A percentile compares a stretch with the other conserved stretches of the same genome.
Evolutionary conservation across 2,113 vertebrate species (phyloP).

Genomic region (Solea solea): DNA sequence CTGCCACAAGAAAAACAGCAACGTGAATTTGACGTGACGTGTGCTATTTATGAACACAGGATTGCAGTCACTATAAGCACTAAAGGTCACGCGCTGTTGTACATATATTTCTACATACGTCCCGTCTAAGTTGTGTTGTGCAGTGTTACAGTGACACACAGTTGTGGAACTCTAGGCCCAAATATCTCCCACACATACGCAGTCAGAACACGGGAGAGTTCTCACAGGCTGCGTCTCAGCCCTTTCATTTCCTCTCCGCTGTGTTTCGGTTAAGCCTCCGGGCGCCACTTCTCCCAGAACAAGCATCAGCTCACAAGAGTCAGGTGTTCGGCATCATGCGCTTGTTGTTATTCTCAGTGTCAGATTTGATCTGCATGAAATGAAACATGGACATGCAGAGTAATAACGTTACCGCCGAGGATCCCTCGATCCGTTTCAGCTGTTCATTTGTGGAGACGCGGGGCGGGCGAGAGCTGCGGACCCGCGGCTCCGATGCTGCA

Average conservation of each 20-base stretch:
- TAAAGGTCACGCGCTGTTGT: too few relatives aligned
- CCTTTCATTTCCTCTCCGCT: neutral
- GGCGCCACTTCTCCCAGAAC: neutral
- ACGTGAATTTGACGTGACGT: too few relatives aligned
- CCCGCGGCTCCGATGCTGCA: constrained; percentile 6
- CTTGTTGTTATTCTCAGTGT: neutral
- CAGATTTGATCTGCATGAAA: too few relatives aligned
- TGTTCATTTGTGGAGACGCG: neutral
- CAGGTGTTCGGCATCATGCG: neutral
- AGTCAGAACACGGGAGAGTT: neutral
- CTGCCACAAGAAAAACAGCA: too few relatives aligned
- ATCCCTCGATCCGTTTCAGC: neutral
- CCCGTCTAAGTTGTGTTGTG: too few relatives aligned
- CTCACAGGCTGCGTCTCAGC: neutral
- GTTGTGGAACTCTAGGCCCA: too few relatives aligned
- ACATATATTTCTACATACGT: too few relatives aligned
- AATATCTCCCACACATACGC: neutral
- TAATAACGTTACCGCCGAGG: neutral
- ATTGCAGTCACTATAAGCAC: too few relatives aligned
- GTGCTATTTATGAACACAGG: too few relatives aligned
- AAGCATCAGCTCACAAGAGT: neutral
- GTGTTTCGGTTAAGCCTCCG: neutral
- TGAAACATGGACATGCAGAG: neutral
- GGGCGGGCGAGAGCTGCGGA: constrained; percentile 29
- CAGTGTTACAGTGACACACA: too few relatives aligned